Evolutionary conservation across 53 echinoderm and acorn worm species (phyloP), one percentile per base, ranked within the genome.

Genomic region (Patiria pectinifera): DNA sequence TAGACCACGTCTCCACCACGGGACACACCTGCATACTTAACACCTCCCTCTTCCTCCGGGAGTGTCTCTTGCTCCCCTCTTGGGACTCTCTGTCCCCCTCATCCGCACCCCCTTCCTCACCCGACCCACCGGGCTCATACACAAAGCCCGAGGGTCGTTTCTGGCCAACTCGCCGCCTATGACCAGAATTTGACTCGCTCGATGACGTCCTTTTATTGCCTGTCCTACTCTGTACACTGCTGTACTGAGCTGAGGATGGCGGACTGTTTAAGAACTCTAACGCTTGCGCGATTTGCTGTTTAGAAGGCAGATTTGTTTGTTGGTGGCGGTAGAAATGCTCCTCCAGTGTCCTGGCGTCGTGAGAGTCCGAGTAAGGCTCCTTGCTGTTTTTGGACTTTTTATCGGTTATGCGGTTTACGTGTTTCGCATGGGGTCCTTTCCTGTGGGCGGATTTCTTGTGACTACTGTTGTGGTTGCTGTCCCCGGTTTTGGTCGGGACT

Each of bases 1-100:
- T 87, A 49, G 94, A 94, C 94, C 92, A 94, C 6, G 92, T 72
- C 87, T 94, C 91, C 48, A 94, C 83, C 9, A 82, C 87, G 1
- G 94, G 94, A n/a, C 94, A 94, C 22, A 94, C 94, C 62, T 89
- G 80, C 21, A 91, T 62, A 16, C 76, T 62, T 0, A 72, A 22
- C 53, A 86, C 48, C 86, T 58, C 86, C 15, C 91, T 74, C 45
- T 91, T 91, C 83, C 83, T 87, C 74, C 93, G 62, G 13, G 90
- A 80, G 79, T 78, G 48, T 62, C 78, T 76, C 21, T 76, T 85
- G 21, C 61, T 63, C 35, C 15, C n/a, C 45, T 78, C 46, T 3
- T 60, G 85, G 26, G 61, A 5, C 70, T 62, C 85, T 14, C 43
- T 35, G 49, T 87, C 88, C 11, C 24, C 6, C 74, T 24, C 22